A percentile compares a stretch with the other conserved stretches of the same genome.
Evolutionary conservation across 2,113 vertebrate species (phyloP).

Genomic region (Coturnix japonica): DNA sequence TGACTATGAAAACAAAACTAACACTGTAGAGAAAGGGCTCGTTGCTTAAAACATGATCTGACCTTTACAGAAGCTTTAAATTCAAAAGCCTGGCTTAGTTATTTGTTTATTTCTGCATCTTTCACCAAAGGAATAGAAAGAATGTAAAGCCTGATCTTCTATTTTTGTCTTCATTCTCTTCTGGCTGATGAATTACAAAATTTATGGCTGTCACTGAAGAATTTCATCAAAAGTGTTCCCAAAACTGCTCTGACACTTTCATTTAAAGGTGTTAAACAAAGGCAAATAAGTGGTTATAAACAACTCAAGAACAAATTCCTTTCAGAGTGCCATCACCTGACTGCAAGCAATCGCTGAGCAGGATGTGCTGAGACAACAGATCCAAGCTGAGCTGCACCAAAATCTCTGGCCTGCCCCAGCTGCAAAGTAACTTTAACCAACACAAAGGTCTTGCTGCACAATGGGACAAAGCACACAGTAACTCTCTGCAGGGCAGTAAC

Average conservation of each 20-base stretch:
- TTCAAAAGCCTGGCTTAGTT: conserved; percentile 32
- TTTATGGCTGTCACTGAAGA: conserved; percentile 12
- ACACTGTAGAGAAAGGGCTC: conserved; percentile 7
- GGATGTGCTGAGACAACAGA: conserved; percentile 26
- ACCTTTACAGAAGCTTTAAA: conserved; percentile 36
- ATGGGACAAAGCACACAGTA: not conserved
- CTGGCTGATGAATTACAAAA: not conserved
- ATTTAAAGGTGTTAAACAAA: conserved; percentile 25
- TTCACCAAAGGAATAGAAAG: not conserved
- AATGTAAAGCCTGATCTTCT: not conserved
- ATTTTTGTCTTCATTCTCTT: conserved; percentile 20
- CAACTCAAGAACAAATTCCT: conserved; percentile 22
- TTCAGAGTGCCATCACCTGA: conserved; percentile 27
- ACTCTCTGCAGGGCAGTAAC: not conserved
- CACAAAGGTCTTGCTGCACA: not conserved
- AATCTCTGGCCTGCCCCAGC: conserved; percentile 8
- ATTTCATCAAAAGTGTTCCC: conserved; percentile 18
- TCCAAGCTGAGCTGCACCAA: conserved; percentile 17
- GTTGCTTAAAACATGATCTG: conserved; percentile 39
- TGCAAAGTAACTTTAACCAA: conserved; percentile 1
- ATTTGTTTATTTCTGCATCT: conserved; percentile 28
- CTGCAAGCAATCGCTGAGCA: conserved; percentile 9
- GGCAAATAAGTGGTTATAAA: conserved; percentile 36
- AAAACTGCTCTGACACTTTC: not conserved
- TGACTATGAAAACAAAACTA: conserved; percentile 44